A percentile compares a stretch with the other conserved stretches of the same genome.
Conservation (phyloP, 2,113 vertebrate species). For the Bufo bufo region DNA sequence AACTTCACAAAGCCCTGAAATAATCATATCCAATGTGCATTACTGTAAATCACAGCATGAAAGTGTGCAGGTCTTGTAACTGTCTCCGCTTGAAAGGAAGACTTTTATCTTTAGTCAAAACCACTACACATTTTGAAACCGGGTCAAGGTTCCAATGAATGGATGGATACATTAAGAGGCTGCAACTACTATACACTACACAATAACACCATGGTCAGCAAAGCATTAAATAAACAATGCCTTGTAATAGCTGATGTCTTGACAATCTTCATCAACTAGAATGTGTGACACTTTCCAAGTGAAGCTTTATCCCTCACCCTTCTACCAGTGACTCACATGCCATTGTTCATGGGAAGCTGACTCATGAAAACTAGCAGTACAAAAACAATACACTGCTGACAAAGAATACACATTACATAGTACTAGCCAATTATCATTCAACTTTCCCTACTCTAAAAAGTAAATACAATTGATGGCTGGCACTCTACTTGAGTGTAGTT, state of each 20-base stretch:
- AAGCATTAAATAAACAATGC: too few species aligned
- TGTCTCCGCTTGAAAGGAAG: not conserved
- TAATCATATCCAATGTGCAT: too few species aligned
- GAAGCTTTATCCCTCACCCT: not conserved
- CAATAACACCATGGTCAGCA: not conserved
- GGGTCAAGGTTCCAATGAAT: not conserved
- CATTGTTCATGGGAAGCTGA: not conserved
- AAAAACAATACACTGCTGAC: not conserved
- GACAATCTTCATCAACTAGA: too few species aligned
- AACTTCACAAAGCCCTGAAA: too few species aligned
- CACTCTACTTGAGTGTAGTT: too few species aligned
- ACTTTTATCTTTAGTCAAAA: not conserved
- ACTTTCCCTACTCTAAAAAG: not conserved
- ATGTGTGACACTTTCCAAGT: not conserved
- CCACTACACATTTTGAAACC: not conserved
- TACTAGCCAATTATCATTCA: not conserved
- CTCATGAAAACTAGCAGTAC: not conserved
- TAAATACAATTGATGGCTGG: too few species aligned
- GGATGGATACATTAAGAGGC: not conserved
- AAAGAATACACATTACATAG: not conserved
- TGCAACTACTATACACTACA: not conserved
- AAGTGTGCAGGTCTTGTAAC: not conserved
- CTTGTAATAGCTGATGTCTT: too few species aligned
- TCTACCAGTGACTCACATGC: not conserved
- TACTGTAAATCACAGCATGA: too few species aligned